Percentiles rank a stretch among this genome's conserved stretches.
Conservation (phyloP, 2,888 invertebrate genomes). For the Cordilura impudica region DNA sequence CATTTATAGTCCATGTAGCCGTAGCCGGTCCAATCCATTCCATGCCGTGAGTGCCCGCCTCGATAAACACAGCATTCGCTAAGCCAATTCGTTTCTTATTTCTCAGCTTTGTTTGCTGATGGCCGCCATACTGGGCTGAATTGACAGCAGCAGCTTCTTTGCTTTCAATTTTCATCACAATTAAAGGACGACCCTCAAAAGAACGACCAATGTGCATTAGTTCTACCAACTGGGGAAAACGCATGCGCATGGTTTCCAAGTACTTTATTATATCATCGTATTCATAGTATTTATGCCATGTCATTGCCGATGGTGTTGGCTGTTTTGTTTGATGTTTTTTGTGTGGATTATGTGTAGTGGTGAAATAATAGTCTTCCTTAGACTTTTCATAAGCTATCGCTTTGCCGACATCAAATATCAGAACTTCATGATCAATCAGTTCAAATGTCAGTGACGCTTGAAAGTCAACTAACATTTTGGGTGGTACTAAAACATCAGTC, state of each 20-base stretch:
- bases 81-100: conserved; percentile 79
- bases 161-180: conserved; percentile 83
- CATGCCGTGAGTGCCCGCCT: conserved; percentile 86
- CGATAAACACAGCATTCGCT: conserved; percentile 89
- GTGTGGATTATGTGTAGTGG: conserved; percentile 61
- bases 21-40: conserved; percentile 91
- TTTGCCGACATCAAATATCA: conserved; percentile 87
- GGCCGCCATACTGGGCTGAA: conserved; percentile 62
- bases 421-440: conserved; percentile 82
- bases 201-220: conserved; percentile 86
- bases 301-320: conserved; percentile 75
- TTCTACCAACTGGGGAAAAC: conserved; percentile 83
- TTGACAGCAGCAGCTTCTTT: conserved; percentile 70
- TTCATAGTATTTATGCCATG: conserved; percentile 86
- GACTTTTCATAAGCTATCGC: conserved; percentile 84
- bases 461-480: conserved; percentile 79
- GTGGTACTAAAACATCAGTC: conserved; percentile 86
- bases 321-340: conserved; percentile 44
- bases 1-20: conserved; percentile 85
- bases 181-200: conserved; percentile 84
- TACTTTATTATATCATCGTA: conserved; percentile 85
- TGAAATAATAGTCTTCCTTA: conserved; percentile 77
- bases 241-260: conserved; percentile 83
- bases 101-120: conserved; percentile 70
- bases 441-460: conserved; percentile 80